These are phyloP conservation scores for Aramus guarauna DNA, from an alignment of 2,113 vertebrate genomes.

Conservation along the genomic window DNA sequence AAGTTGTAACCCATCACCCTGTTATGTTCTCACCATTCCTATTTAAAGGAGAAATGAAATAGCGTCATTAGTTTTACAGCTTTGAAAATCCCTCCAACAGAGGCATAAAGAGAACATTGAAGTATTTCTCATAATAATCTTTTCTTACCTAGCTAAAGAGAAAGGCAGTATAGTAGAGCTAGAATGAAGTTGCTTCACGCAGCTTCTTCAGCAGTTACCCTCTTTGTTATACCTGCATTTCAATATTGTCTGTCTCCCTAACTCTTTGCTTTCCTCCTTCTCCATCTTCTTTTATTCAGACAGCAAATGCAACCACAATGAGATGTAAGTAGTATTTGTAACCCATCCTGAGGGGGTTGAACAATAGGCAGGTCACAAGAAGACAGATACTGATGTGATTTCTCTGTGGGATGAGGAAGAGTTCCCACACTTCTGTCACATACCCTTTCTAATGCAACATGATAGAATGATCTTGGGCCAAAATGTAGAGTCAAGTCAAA, in stretches of 20 bases:
- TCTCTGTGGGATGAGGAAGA: neutral
- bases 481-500: neutral
- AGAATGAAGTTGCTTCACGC: neutral
- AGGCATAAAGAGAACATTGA: neutral
- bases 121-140: neutral
- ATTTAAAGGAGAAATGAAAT: neutral
- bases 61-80: neutral
- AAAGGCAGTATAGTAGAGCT: neutral
- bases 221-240: neutral
- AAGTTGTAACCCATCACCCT: neutral
- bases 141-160: neutral
- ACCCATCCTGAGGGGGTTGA: neutral
- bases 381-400: neutral
- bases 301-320: neutral
- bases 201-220: neutral
- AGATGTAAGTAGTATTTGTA: neutral
- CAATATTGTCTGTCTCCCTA: neutral
- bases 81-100: neutral
- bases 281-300: neutral
- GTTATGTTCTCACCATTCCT: neutral
- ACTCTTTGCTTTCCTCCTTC: neutral
- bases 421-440: neutral
- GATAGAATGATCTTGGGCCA: neutral
- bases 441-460: neutral
- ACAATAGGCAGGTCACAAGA: neutral